These are phyloP conservation scores for Ruditapes philippinarum DNA, from an alignment of 1,140 invertebrate genomes.

Conservation along the genomic window DNA sequence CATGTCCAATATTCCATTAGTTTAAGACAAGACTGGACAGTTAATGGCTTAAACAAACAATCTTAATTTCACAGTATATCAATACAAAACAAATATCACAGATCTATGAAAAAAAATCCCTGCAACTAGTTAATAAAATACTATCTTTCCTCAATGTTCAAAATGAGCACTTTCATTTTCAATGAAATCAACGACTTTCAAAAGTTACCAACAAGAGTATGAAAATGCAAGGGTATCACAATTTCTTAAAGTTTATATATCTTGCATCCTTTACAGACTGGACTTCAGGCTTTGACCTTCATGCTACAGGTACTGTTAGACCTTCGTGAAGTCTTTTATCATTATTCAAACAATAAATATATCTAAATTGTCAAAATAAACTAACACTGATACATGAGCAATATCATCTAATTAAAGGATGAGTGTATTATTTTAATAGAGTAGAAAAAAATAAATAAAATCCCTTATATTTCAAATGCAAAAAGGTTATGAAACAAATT, in stretches of 20 bases:
- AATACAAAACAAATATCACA: conserved; percentile 31
- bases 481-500: background rate
- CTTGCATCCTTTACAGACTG: too few relatives aligned
- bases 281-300: too few relatives aligned
- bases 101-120: conserved; percentile 18
- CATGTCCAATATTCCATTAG: too few relatives aligned
- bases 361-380: background rate
- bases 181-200: too few relatives aligned
- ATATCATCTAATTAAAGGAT: background rate
- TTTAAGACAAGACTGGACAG: too few relatives aligned
- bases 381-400: conserved; percentile 23
- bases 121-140: background rate
- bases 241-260: too few relatives aligned
- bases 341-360: background rate
- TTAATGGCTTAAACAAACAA: too few relatives aligned
- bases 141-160: background rate
- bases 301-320: background rate
- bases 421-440: too few relatives aligned
- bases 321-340: background rate
- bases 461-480: conserved; percentile 14
- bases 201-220: too few relatives aligned
- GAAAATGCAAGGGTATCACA: too few relatives aligned
- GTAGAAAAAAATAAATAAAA: conserved; percentile 29
- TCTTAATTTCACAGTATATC: too few relatives aligned
- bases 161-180: background rate